Conservation (phyloP, 2,113 vertebrate genomes). For the Corythaeola cristata region DNA sequence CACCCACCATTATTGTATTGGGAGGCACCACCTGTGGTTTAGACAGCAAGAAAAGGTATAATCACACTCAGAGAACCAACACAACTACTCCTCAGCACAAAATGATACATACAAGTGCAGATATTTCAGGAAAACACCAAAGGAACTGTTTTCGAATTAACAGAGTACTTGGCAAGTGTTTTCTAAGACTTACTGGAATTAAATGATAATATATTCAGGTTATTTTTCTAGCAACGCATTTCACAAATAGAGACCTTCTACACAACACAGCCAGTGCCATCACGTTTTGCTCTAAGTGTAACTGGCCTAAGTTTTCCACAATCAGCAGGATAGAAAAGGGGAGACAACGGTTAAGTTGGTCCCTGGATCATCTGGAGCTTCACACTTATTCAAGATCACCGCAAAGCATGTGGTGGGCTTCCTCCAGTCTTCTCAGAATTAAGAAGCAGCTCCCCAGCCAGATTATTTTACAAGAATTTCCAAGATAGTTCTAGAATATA, state of each 20-base stretch:
- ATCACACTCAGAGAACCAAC: not conserved
- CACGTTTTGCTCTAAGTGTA: not conserved
- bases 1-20: not conserved
- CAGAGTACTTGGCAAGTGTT: not conserved
- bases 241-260: not conserved
- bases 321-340: not conserved
- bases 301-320: not conserved
- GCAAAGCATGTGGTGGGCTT: not conserved
- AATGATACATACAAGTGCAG: rapidly evolving
- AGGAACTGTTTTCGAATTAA: not conserved
- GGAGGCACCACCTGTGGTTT: not conserved
- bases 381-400: not conserved
- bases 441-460: not conserved
- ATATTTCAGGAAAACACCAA: not conserved
- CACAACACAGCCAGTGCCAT: not conserved
- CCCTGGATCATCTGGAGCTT: not conserved
- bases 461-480: not conserved
- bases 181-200: not conserved
- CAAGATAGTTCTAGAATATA: not conserved
- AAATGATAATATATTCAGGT: not conserved
- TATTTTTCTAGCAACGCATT: not conserved
- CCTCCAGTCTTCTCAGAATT: not conserved
- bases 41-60: not conserved
- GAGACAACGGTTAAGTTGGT: not conserved
- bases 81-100: not conserved